These are phyloP conservation scores for Nymphalis io DNA, from an alignment of 1,140 invertebrate species.

Conservation along the genomic window DNA sequence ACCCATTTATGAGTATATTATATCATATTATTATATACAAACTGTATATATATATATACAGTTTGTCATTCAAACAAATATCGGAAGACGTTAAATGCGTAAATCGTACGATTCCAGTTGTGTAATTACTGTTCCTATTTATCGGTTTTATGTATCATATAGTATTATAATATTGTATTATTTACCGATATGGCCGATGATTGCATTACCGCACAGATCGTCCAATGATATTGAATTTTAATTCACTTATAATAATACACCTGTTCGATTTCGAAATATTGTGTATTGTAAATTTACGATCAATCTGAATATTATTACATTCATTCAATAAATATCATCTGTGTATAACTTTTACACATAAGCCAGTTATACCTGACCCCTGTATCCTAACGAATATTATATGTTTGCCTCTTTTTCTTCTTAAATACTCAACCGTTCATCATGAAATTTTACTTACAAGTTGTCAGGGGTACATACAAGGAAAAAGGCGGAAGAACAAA, in stretches of 20 bases:
- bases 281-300: background rate
- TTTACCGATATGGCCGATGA: background rate
- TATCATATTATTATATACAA: too few relatives aligned
- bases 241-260: slow-evolving; percentile 6
- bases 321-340: background rate
- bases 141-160: background rate
- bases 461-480: too few relatives aligned
- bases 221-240: background rate
- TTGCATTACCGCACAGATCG: background rate
- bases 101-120: background rate
- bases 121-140: background rate
- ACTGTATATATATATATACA: too few relatives aligned
- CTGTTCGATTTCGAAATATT: slow-evolving; percentile 5
- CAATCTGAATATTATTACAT: background rate
- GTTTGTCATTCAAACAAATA: too few relatives aligned
- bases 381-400: too few relatives aligned
- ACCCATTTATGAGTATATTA: too few relatives aligned
- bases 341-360: background rate
- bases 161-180: background rate
- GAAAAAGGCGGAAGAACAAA: too few relatives aligned
- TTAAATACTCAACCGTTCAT: too few relatives aligned
- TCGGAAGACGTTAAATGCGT: too few relatives aligned
- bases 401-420: too few relatives aligned
- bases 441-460: too few relatives aligned
- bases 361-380: background rate